phyloP scores from a whole-genome alignment of 2,888 invertebrate genomes.

The Aporophyla nigra region DNA sequence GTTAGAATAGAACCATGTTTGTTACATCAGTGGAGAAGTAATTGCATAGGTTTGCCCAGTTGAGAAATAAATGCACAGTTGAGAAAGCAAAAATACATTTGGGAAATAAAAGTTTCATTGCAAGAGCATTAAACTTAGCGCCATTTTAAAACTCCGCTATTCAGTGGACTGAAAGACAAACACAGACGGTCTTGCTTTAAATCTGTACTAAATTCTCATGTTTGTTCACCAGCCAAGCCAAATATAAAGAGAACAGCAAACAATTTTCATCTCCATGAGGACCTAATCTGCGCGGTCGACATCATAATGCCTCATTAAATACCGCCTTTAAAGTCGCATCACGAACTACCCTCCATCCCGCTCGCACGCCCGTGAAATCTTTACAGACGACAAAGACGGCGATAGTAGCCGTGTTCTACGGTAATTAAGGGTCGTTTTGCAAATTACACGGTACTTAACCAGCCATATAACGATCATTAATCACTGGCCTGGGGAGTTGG shows the following conservation, averaged over 20 bases:
- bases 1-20: background rate
- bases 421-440: conserved; percentile 94
- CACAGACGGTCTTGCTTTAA: conserved; percentile 66
- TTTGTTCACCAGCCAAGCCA: conserved; percentile 82
- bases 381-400: conserved; percentile 81
- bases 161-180: conserved; percentile 64
- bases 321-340: conserved; percentile 86
- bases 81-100: conserved; percentile 10
- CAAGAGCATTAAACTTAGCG: conserved; percentile 36
- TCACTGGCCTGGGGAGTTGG: conserved; percentile 86
- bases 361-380: conserved; percentile 71
- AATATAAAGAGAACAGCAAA: conserved; percentile 88
- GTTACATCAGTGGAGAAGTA: background rate
- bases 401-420: conserved; percentile 88
- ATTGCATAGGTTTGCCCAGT: background rate
- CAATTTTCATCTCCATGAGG: conserved; percentile 86
- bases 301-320: conserved; percentile 91
- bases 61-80: background rate
- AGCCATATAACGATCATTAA: conserved; percentile 93
- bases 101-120: conserved; percentile 26
- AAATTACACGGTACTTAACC: conserved; percentile 95
- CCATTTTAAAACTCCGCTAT: conserved; percentile 61
- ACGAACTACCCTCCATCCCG: conserved; percentile 77
- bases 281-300: conserved; percentile 89
- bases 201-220: conserved; percentile 77